These are phyloP conservation scores for Perca schrenkii DNA, from an alignment of 2,113 vertebrate species.

Conservation along the genomic window DNA sequence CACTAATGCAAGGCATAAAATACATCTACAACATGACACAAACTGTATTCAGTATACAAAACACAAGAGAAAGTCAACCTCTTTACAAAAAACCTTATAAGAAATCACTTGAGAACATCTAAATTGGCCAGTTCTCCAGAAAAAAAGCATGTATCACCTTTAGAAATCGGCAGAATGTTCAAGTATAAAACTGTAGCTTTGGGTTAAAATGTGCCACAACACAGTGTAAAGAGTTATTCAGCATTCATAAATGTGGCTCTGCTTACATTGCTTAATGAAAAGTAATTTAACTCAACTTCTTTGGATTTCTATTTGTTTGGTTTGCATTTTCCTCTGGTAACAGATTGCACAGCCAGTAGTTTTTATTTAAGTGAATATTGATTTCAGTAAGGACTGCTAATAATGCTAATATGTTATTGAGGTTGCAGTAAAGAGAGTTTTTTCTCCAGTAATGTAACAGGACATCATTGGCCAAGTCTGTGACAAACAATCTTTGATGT, in stretches of 20 bases:
- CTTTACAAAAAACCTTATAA: background rate
- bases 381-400: conserved; percentile 36
- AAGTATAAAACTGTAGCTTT: background rate
- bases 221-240: background rate
- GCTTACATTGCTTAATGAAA: background rate
- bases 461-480: background rate
- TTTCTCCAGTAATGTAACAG: conserved; percentile 2
- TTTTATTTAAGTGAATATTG: conserved; percentile 35
- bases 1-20: conserved; percentile 31
- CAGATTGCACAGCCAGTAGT: conserved; percentile 1
- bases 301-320: background rate
- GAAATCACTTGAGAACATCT: background rate
- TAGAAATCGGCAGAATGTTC: background rate
- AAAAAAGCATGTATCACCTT: background rate
- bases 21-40: background rate
- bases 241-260: background rate
- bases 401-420: conserved; percentile 19
- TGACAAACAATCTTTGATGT: conserved; percentile 43
- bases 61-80: background rate
- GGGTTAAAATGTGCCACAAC: background rate
- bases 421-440: background rate
- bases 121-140: background rate
- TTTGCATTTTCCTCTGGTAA: conserved; percentile 5
- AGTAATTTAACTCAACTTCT: background rate
- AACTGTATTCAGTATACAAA: background rate